A percentile compares a stretch with the other conserved stretches of the same genome.
These are phyloP conservation scores for Siniperca scherzeri DNA, from an alignment of 2,797 vertebrate species.

Conservation along the genomic window DNA sequence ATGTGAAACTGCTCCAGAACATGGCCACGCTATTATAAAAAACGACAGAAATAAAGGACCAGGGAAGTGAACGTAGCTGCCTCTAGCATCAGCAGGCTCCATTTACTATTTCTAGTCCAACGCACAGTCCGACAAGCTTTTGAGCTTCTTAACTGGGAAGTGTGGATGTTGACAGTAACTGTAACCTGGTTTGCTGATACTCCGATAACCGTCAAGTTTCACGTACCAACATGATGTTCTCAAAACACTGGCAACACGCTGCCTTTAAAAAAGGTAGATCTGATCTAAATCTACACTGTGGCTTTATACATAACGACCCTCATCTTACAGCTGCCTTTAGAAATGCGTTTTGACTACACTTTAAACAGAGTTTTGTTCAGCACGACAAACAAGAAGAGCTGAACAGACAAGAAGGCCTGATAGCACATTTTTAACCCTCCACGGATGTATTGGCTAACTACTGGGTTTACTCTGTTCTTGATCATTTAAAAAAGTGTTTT, in stretches of 20 bases:
- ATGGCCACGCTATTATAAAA: background rate
- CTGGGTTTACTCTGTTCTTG: background rate
- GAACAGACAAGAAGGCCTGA: background rate
- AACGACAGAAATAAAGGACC: conserved; percentile 8
- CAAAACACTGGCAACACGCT: conserved; percentile 16
- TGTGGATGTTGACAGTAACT: too few species aligned
- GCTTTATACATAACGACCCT: conserved; percentile 41
- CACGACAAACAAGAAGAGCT: conserved; percentile 4
- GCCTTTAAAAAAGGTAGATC: conserved; percentile 13
- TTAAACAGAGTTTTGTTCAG: conserved; percentile 30
- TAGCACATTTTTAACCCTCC: background rate
- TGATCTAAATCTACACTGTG: conserved; percentile 44
- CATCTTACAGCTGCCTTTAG: conserved; percentile 32
- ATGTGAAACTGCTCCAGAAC: conserved; percentile 40
- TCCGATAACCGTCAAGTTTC: conserved; percentile 25
- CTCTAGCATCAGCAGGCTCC: background rate
- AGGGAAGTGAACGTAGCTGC: background rate
- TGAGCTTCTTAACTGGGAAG: background rate
- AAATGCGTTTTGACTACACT: conserved; percentile 50
- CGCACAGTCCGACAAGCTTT: background rate
- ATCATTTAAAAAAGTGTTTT: background rate
- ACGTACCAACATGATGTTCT: conserved; percentile 43
- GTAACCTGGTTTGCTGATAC: too few species aligned
- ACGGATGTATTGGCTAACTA: background rate
- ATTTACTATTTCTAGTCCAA: conserved; percentile 3